Base-by-base conservation (phyloP, 1,140 invertebrate species). In the Drosophila orosa region DNA sequence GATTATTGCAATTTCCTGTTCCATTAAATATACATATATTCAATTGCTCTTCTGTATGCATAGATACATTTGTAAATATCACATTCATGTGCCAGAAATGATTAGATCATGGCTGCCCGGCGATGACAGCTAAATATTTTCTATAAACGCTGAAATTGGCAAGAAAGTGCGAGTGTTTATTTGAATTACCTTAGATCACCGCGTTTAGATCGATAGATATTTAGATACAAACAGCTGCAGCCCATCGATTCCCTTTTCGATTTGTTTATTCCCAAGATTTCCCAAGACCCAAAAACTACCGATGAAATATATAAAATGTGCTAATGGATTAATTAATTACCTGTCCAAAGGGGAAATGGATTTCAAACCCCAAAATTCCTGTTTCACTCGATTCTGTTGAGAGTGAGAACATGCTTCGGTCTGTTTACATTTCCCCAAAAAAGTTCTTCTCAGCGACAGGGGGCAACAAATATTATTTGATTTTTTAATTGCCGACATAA, bases 271-370 rank as follows among this genome's bases (percentile, higher is more conserved):
- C 4, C 29, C 3, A 8, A 5, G 65, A 69, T 69, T 45, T 67
- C 40, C 25, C 40, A 15, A 67, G 58, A 17, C 44, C 44, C 27
- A 3, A 5, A 5, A 48, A 56, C 29, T 19, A 55, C 35, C 62
- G 66, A 68, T 74, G 77, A 80, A 48, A 80, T 79, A 57, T 59
- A 65, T 31, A 59, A 58, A 59, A 50, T 63, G 67, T 72, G 68
- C 58, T 74, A 86, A 86, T 86, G 66, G 85, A 86, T 86, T 78
- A 86, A 86, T 86, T 78, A 86, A 86, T 86, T 86, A 75, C 83
- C 69, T 86, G 74, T 72, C 78, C 65, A 55, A 47, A n/a, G n/a
- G 39, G 25, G 55, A 69, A 77, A 85, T 74, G 59, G 65, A 68
- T 80, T 69, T 61, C 39, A 24, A 39, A 48, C n/a, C 35, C 68